Evolutionary conservation across 2,113 vertebrate species (phyloP), one percentile per base, ranked within the genome.

Genomic region (Azemiops feae): DNA sequence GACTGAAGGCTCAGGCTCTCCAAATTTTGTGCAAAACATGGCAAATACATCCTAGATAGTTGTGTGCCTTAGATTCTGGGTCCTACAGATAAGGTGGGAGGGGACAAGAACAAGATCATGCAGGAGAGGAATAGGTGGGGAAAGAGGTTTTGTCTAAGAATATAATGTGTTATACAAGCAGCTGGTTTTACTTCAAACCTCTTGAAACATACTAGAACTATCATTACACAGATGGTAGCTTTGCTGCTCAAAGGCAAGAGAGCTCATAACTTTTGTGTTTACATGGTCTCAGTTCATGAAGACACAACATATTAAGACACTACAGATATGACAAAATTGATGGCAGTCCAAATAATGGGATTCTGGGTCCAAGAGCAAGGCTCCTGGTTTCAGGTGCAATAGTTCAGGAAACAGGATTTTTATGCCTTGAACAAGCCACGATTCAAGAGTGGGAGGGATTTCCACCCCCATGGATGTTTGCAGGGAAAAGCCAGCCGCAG

Each of bases 11-110:
- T 88, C 20, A 39, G 69, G 18, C 11, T 18, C 10, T 53, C 30
- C n/a, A 30, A 8, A 27, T 47, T 89, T 92, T 30, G 14, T 39
- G 22, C 30, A 27, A 93, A 93, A 86, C 27, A 34, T 39, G 39
- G 55, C n/a, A 87, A 53, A 8, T 8, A 18, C 45, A 52, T 52
- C 47, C 52, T 60, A 87, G n/a, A 92, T 89, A 89, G 22, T 88
- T 88, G 14, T 45, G 50, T 64, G 58, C 60, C 43, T 18, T 39
- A 50, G 11, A 60, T 87, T 39, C 92, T 93, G 92, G 81, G n/a
- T 14, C 8, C 18, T 52, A 53, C 20, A 93, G 92, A 93, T 93
- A 90, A 90, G 45, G 34, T 27, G 45, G 92, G 74, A 87, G 89
- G 74, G 5, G 23, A 64, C 55, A 23, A 16, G 30, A 90, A 60